Base-by-base conservation (phyloP, 1,140 invertebrate genomes). In the Arion vulgaris region DNA sequence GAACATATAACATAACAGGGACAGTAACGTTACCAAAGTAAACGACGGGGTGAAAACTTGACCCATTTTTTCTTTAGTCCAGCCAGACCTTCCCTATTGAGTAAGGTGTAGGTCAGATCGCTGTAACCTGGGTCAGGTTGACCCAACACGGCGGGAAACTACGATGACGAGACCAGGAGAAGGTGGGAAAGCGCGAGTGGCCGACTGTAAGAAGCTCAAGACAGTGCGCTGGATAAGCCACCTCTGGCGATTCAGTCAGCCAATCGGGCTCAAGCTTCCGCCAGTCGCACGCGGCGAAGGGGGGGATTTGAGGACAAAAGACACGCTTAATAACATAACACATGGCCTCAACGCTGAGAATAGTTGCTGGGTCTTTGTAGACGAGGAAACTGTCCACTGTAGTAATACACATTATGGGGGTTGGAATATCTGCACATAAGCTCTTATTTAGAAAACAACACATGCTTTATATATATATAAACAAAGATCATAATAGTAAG, bases 11-110 rank as follows among this genome's bases (percentile, higher is more conserved):
- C 41, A 45, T 45, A 15, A n/a, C n/a, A n/a, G 41, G 15, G 41
- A 45, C 41, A 45, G 41, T 45, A 45, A 45, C 41, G 5, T 45
- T 45, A 15, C 5, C 41, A 45, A 45, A 45, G 41, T 15, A 45
- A 45, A 45, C 41, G 15, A 45, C 5, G 41, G 15, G 15, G 23
- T 4, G 23, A 57, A 57, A 66, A 66, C 62, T 66, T 66, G 62
- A 66, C 62, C 62, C n/a, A 66, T 28, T 32, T 66, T 66, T 34
- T 32, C 7, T 9, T n/a, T 28, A 66, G 62, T 66, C 62, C 62
- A 34, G 62, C 62, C 62, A 66, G 62, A 66, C 62, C 62, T 57
- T n/a, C n/a, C 26, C n/a, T 66, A n/a, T 66, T 57, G 53, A 57
- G 53, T 57, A 66, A 23, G 62, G 19, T 66, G 11, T 32, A 66